phyloP scores from a whole-genome alignment of 2,113 vertebrate genomes.

The Microcebus jonahi region DNA sequence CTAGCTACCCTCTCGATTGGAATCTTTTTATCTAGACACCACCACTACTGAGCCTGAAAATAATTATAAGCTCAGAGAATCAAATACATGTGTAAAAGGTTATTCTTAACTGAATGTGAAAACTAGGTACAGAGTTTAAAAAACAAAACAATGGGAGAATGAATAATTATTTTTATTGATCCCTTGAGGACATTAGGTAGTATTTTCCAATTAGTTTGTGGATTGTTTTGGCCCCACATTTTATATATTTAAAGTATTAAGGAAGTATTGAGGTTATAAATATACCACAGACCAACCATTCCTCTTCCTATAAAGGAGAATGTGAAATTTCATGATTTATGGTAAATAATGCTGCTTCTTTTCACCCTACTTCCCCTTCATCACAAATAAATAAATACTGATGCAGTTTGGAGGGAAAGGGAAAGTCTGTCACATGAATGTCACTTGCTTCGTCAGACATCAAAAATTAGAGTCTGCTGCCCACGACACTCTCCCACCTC shows the following conservation, averaged over 20 bases:
- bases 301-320: neutral
- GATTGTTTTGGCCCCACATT: neutral
- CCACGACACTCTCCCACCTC: neutral
- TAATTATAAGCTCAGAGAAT: neutral
- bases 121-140: neutral
- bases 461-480: neutral
- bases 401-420: neutral
- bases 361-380: neutral
- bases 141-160: neutral
- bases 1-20: neutral
- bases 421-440: neutral
- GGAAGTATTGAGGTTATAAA: conserved; percentile 17
- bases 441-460: conserved; percentile 41
- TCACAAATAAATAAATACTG: conserved; percentile 64
- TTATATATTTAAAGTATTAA: conserved; percentile 1
- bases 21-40: neutral
- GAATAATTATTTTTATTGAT: neutral
- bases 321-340: conserved; percentile 52
- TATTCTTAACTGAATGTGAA: neutral
- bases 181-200: neutral
- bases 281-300: neutral
- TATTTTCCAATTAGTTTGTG: neutral
- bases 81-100: neutral
- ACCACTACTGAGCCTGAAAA: neutral
- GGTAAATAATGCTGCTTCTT: neutral